These are phyloP conservation scores for Menura novaehollandiae DNA, from an alignment of 2,113 vertebrate species.

Conservation along the genomic window DNA sequence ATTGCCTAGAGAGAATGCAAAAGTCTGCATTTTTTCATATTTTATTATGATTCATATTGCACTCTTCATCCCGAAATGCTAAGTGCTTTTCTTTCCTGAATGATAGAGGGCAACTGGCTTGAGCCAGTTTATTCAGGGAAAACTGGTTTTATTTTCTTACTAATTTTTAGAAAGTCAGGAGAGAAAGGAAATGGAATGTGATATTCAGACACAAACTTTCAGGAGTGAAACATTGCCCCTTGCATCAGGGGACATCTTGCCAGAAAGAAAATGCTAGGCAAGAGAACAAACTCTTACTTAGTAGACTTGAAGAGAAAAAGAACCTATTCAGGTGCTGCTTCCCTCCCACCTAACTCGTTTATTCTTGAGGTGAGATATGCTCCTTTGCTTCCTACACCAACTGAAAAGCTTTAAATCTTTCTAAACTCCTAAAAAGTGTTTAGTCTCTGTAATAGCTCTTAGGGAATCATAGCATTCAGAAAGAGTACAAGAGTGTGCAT, in stretches of 20 bases:
- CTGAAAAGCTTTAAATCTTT: not conserved
- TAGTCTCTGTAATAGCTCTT: not conserved
- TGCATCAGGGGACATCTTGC: not conserved
- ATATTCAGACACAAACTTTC: not conserved
- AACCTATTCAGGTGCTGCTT: not conserved
- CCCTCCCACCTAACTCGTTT: not conserved
- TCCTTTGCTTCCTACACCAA: not conserved
- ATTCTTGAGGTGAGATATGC: not conserved
- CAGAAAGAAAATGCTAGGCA: not conserved
- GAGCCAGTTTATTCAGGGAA: not conserved
- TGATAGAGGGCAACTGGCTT: not conserved
- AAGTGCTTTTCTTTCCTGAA: conserved; percentile 12
- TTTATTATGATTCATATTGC: not conserved
- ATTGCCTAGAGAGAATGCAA: not conserved
- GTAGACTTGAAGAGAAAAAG: not conserved
- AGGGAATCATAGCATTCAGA: not conserved
- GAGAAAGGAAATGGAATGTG: not conserved
- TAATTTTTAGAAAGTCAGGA: not conserved
- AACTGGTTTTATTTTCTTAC: not conserved
- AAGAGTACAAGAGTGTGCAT: not conserved
- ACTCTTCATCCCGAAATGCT: not conserved
- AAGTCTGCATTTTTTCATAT: not conserved
- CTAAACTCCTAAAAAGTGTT: not conserved
- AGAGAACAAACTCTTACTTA: not conserved
- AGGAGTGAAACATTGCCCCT: not conserved